phyloP scores from a whole-genome alignment of 2,797 vertebrate genomes.

The Catostomus latipinnis region DNA sequence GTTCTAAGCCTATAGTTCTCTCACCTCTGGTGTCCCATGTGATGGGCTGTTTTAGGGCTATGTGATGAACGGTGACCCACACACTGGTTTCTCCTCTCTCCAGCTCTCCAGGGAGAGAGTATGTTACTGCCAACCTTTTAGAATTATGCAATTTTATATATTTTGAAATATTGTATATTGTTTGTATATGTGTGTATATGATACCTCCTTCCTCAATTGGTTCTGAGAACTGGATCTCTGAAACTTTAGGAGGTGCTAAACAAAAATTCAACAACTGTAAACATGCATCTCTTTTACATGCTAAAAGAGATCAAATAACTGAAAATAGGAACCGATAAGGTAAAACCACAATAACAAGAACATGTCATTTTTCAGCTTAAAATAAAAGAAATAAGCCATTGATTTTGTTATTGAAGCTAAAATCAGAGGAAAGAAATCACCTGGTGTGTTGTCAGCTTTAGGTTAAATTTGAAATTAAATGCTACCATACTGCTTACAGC shows the following conservation, averaged over 20 bases:
- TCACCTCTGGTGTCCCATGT: constrained; percentile 41
- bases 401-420: too few relatives aligned
- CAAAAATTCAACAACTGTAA: constrained; percentile 10
- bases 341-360: too few relatives aligned
- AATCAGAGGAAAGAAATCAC: too few relatives aligned
- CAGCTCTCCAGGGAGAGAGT: constrained; percentile 71
- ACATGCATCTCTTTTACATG: neutral
- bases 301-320: too few relatives aligned
- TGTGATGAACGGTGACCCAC: constrained; percentile 82
- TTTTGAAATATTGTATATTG: neutral
- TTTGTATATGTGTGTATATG: neutral
- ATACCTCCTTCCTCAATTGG: constrained; percentile 72
- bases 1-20: too few relatives aligned
- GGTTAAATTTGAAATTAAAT: too few relatives aligned
- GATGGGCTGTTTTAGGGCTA: constrained; percentile 77
- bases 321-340: too few relatives aligned
- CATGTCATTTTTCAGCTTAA: too few relatives aligned
- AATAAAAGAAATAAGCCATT: too few relatives aligned
- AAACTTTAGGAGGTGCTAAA: constrained; percentile 78
- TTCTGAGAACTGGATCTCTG: constrained; percentile 79
- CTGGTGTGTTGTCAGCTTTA: too few relatives aligned
- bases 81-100: constrained; percentile 77
- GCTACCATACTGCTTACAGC: too few relatives aligned
- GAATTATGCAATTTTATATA: neutral
- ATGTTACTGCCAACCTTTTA: neutral